Conservation (phyloP, 1,140 invertebrate species). For the Orius insidiosus region DNA sequence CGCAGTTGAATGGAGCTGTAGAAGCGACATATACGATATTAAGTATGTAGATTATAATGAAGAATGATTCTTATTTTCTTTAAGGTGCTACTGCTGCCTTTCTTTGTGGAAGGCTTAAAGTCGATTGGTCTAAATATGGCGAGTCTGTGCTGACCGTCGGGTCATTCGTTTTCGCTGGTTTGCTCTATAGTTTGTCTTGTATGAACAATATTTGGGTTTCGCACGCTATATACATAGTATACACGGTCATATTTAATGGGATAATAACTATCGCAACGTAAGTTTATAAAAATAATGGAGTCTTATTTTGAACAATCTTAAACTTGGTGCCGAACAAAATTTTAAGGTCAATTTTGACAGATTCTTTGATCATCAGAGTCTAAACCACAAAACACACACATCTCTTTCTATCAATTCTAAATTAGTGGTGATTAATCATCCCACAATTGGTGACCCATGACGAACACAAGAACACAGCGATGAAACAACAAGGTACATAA, state of each 20-base stretch:
- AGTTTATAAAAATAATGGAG: constrained; percentile 19
- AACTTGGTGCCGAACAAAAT: too few species aligned
- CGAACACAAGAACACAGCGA: too few species aligned
- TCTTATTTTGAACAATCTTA: too few species aligned
- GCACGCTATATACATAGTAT: constrained; percentile 56
- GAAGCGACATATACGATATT: constrained; percentile 30
- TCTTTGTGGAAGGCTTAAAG: constrained; percentile 29
- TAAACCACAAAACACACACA: too few species aligned
- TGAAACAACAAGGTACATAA: too few species aligned
- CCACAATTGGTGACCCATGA: too few species aligned
- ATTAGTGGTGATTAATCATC: too few species aligned
- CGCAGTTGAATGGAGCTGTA: constrained; percentile 31
- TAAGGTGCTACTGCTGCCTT: constrained; percentile 31
- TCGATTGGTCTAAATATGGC: constrained; percentile 38
- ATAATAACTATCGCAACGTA: constrained; percentile 75
- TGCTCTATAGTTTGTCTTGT: constrained; percentile 41
- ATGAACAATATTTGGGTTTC: constrained; percentile 45
- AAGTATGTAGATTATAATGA: constrained; percentile 10
- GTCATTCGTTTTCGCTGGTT: constrained; percentile 41
- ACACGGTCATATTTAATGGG: constrained; percentile 62
- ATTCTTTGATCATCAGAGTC: too few species aligned
- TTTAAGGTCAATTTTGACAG: too few species aligned
- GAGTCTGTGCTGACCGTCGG: constrained; percentile 34
- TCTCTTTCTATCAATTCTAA: too few species aligned
- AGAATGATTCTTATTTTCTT: constrained; percentile 1